Base-by-base conservation (phyloP, 1,140 invertebrate genomes). In the Protaetia brevitarsis region DNA sequence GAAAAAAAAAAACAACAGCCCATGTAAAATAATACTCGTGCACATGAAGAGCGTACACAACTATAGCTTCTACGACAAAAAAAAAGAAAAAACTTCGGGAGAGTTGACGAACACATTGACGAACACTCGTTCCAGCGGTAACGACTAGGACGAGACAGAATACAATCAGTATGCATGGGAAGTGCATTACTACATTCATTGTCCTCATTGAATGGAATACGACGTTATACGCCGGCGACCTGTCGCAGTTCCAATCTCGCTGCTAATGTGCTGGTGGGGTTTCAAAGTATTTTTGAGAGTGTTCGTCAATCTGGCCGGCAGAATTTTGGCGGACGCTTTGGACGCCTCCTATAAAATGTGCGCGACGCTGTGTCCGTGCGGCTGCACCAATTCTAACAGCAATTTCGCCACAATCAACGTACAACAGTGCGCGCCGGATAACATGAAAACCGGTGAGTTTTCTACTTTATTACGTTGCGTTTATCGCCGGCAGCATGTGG, bases 341-440 rank as follows among this genome's bases (percentile, higher is more conserved):
- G 56, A 58, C 26, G 56, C 56, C n/a, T 58, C 56, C 8, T 58
- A 58, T 58, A 58, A 58, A 58, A 45, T 45, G 10, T 58, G 56
- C 41, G 23, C 41, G 23, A 45, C 41, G 13, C 41, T 45, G 41
- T 45, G 41, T 45, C 41, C 41, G 13, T 45, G 41, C 41, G 8
- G 41, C 8, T 45, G 41, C 41, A 1, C 41, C 10, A 45, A 45
- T 45, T n/a, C n/a, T n/a, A n/a, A 19, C 41, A 21, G 41, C 41
- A 45, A 45, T 45, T 45, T 21, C 13, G 23, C 41, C 1, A 10
- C 7, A 13, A 19, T 19, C 41, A 19, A 3, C 16, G 13, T 2
- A 19, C 41, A 45, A 19, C 41, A 21, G 41, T 21, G 23, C 13
- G 23, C 23, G 41, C 23, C 41, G 41, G 41, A 45, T 45, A 45